These are phyloP conservation scores for Agelastica alni DNA, from an alignment of 2,888 invertebrate genomes.

Conservation along the genomic window DNA sequence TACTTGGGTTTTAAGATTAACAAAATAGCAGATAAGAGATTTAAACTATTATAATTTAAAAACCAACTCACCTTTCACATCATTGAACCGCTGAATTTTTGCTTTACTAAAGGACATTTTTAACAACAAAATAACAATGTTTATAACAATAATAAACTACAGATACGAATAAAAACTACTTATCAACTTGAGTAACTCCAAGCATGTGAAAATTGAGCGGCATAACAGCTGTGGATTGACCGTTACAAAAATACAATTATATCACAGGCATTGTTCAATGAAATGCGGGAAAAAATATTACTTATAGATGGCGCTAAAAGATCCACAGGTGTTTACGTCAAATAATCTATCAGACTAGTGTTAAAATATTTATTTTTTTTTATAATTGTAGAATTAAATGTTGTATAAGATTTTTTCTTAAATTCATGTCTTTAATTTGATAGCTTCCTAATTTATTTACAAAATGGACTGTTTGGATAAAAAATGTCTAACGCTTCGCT, in stretches of 20 bases:
- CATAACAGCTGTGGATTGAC: slow-evolving; percentile 32
- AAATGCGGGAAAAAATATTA: not conserved
- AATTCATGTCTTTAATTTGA: no score
- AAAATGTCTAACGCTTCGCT: no score
- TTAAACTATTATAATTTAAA: not conserved
- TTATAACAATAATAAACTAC: slow-evolving; percentile 11
- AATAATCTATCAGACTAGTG: not conserved
- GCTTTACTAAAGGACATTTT: slow-evolving; percentile 64
- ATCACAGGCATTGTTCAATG: slow-evolving; percentile 2
- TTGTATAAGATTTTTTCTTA: no score
- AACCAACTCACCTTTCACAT: slow-evolving; percentile 57
- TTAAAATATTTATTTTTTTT: no score
- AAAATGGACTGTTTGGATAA: no score
- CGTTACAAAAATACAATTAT: slow-evolving; percentile 26
- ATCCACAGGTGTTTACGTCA: not conserved
- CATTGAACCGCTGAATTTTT: slow-evolving; percentile 62
- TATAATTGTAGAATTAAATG: no score
- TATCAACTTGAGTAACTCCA: slow-evolving; percentile 5
- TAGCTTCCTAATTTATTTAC: no score
- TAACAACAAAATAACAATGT: no score
- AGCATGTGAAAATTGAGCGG: slow-evolving; percentile 28
- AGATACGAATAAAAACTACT: slow-evolving; percentile 4
- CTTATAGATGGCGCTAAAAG: not conserved
- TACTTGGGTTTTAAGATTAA: no score
- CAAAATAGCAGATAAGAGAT: not conserved